A percentile compares a stretch with the other conserved stretches of the same genome.
phyloP scores from a whole-genome alignment of 1,140 invertebrate genomes.

The Listronotus bonariensis region DNA sequence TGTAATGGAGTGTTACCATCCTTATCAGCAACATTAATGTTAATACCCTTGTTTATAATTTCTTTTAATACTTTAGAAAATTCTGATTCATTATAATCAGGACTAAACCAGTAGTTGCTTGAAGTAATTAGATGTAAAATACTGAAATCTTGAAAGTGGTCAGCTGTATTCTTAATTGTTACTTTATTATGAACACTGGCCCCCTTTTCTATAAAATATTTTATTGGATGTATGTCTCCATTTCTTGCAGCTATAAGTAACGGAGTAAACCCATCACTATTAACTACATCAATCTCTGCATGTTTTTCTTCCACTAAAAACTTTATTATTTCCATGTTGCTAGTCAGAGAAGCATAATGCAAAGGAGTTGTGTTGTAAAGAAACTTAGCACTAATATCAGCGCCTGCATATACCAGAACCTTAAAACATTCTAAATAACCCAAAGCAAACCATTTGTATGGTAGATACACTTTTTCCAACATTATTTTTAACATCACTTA shows the following conservation, averaged over 20 bases:
- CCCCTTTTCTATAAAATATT: not conserved
- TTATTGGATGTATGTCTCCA: not conserved
- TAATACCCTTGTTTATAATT: not conserved
- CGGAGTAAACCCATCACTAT: not conserved
- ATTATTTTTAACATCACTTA: too few species aligned
- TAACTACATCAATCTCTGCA: not conserved
- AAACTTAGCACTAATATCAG: too few species aligned
- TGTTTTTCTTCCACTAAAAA: not conserved
- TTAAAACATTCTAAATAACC: too few species aligned
- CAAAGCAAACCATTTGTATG: too few species aligned
- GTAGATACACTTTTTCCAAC: too few species aligned
- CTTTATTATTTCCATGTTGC: too few species aligned
- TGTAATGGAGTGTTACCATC: not conserved
- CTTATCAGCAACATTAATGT: not conserved
- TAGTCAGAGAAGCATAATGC: too few species aligned
- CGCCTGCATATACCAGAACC: too few species aligned
- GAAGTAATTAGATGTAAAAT: not conserved
- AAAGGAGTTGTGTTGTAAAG: too few species aligned
- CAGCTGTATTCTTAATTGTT: too few species aligned
- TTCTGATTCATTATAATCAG: not conserved
- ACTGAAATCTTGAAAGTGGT: not conserved
- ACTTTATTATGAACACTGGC: conserved; percentile 2
- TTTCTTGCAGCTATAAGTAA: not conserved
- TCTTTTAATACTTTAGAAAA: not conserved
- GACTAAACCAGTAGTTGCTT: too few species aligned